Evolutionary conservation across 2,888 invertebrate species (phyloP).

Genomic region (Molorchus minor): DNA sequence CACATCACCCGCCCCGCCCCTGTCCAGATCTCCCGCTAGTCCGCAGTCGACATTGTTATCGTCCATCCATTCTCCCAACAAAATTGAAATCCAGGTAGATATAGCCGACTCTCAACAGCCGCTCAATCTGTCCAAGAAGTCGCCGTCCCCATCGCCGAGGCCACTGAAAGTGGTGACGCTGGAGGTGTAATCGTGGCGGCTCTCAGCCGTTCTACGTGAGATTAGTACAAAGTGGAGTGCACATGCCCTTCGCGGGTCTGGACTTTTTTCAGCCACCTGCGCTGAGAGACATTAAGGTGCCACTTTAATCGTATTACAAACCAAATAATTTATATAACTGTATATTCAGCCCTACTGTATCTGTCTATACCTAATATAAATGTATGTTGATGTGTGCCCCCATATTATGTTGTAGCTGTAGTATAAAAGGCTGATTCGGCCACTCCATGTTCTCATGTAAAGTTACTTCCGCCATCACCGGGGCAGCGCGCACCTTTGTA

Average conservation of each 20-base stretch:
- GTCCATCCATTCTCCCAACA: conserved; percentile 59
- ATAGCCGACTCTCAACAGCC: conserved; percentile 85
- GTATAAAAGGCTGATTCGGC: conserved; percentile 33
- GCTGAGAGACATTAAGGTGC: conserved; percentile 53
- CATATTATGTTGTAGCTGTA: conserved; percentile 54
- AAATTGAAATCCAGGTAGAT: conserved; percentile 83
- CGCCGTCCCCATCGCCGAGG: conserved; percentile 79
- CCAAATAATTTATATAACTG: conserved; percentile 64
- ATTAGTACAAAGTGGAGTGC: conserved; percentile 59
- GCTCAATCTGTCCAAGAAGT: conserved; percentile 88
- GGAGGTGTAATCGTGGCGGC: conserved; percentile 55
- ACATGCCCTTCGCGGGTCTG: conserved; percentile 34
- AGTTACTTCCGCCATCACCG: conserved; percentile 61
- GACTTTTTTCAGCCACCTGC: conserved; percentile 34
- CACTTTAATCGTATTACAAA: conserved; percentile 63
- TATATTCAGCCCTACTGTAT: conserved; percentile 53
- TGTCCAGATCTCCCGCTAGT: conserved; percentile 59
- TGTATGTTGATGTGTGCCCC: conserved; percentile 55
- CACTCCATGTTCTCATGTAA: conserved; percentile 48
- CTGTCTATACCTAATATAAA: conserved; percentile 51
- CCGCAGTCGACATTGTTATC: conserved; percentile 60
- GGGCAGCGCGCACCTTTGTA: conserved; percentile 56
- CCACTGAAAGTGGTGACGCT: conserved; percentile 63
- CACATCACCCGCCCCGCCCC: conserved; percentile 60
- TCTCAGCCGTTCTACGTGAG: conserved; percentile 37